A percentile compares a stretch with the other conserved stretches of the same genome.
phyloP scores from a whole-genome alignment of 2,113 vertebrate species.

The Speoplatyrhinus poulsoni region DNA sequence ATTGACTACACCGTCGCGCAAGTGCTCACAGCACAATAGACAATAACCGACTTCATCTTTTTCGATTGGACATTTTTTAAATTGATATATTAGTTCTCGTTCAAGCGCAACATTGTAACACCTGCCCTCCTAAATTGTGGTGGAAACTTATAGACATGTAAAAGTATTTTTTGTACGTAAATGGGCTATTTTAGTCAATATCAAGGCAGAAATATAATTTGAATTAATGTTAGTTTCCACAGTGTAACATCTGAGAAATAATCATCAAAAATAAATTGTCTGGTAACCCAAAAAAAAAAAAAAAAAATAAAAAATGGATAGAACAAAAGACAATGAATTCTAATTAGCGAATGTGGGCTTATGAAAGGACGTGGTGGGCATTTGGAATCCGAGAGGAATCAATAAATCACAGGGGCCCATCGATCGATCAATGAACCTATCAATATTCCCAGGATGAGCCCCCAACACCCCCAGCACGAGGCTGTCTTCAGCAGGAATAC shows the following conservation, averaged over 20 bases:
- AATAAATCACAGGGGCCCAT: constrained; percentile 59
- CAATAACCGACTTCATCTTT: constrained; percentile 51
- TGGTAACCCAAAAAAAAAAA: not conserved
- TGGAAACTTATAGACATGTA: too few relatives aligned
- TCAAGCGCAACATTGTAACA: too few relatives aligned
- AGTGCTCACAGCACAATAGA: constrained; percentile 54
- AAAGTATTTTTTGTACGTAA: too few relatives aligned
- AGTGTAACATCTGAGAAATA: too few relatives aligned
- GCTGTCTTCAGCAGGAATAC: constrained; percentile 56
- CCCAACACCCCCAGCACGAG: constrained; percentile 14
- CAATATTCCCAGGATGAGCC: constrained; percentile 46
- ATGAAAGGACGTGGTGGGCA: constrained; percentile 45
- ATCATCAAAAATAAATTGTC: too few relatives aligned
- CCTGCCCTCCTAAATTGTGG: too few relatives aligned
- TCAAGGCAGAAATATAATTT: too few relatives aligned
- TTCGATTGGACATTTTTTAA: constrained; percentile 38
- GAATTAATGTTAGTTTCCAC: too few relatives aligned
- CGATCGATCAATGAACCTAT: constrained; percentile 70
- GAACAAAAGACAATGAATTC: too few relatives aligned
- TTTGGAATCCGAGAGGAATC: constrained; percentile 58
- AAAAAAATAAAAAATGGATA: not conserved
- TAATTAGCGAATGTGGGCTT: constrained; percentile 31
- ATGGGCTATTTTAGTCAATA: too few relatives aligned
- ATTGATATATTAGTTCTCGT: not conserved
- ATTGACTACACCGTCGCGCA: constrained; percentile 45